Percentiles rank a stretch among this genome's conserved stretches.
These are phyloP conservation scores for Scylla paramamosain DNA, from an alignment of 1,140 invertebrate species.

Conservation along the genomic window DNA sequence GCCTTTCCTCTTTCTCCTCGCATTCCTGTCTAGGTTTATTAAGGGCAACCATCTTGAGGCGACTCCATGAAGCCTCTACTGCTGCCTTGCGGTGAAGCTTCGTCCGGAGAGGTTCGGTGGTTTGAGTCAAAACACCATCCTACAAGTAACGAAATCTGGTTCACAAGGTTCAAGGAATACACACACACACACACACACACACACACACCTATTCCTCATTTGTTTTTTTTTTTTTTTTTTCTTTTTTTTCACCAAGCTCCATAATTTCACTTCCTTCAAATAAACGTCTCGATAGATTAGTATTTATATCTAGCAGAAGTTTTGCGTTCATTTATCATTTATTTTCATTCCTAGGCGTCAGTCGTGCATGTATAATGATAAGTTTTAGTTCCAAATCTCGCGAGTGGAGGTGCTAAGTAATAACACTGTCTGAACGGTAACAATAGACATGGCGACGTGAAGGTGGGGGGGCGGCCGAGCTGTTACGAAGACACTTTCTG, in stretches of 20 bases:
- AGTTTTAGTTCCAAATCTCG: not conserved
- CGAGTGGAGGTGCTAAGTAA: no score
- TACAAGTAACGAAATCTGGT: not conserved
- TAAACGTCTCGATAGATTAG: not conserved
- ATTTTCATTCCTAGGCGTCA: conserved; percentile 14
- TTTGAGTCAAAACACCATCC: not conserved
- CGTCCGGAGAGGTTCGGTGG: not conserved
- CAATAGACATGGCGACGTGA: no score
- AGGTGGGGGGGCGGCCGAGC: no score
- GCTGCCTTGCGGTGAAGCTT: not conserved
- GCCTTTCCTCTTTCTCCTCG: not conserved
- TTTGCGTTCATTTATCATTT: conserved; percentile 18
- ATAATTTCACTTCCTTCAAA: conserved; percentile 3
- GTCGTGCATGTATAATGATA: not conserved
- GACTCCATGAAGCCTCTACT: not conserved
- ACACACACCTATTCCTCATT: not conserved
- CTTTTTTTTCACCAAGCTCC: not conserved
- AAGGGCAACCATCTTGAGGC: not conserved
- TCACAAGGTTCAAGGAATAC: not conserved
- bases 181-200: conserved; percentile 19
- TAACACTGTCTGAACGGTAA: no score
- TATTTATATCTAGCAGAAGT: not conserved
- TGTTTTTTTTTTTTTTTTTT: no score
- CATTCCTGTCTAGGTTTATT: not conserved
- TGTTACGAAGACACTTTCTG: no score